Evolutionary conservation across 2,888 invertebrate species (phyloP), one percentile per base, ranked within the genome.

Genomic region (Napeogenes sylphis): DNA sequence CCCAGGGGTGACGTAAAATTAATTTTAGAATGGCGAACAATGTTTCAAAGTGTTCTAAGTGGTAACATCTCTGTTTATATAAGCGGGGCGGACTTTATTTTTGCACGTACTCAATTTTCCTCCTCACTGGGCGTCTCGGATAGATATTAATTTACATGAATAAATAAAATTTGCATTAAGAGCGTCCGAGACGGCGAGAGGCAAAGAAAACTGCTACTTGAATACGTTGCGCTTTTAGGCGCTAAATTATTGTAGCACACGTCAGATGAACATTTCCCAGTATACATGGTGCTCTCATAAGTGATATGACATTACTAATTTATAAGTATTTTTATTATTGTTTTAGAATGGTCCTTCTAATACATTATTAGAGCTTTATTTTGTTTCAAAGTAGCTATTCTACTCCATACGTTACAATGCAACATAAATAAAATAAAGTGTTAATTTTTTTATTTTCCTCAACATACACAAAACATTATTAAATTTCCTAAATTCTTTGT

Each of bases 131-230:
- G 73, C 79, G 83, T 85, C 85, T 82, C 77, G 78, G 87, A 88
- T 86, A 88, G 87, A 90, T 90, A 89, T 89, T 90, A 90, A 90
- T 90, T 90, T 90, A 89, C 90, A 90, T 90, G 88, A 88, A 89
- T 90, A 90, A 90, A 90, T 90, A 88, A 87, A 90, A 90, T 90
- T 90, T 89, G 87, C 90, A 90, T 90, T 87, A 85, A 82, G 74
- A 85, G 85, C 87, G 85, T 83, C 80, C 79, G 69, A 79, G 81
- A 78, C 74, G 75, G 73, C 75, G 76, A 69, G 70, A 67, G 66
- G 71, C 68, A 76, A 81, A 82, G 80, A 77, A 82, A 83, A 85
- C 82, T 82, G 81, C 81, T 81, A 65, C 73, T 70, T 68, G 69
- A 73, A 69, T 73, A 72, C 70, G 68, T 42, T 65, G 63, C 65